Evolutionary conservation across 2,888 invertebrate species (phyloP).

Genomic region (Synanthedon andrenaeformis): DNA sequence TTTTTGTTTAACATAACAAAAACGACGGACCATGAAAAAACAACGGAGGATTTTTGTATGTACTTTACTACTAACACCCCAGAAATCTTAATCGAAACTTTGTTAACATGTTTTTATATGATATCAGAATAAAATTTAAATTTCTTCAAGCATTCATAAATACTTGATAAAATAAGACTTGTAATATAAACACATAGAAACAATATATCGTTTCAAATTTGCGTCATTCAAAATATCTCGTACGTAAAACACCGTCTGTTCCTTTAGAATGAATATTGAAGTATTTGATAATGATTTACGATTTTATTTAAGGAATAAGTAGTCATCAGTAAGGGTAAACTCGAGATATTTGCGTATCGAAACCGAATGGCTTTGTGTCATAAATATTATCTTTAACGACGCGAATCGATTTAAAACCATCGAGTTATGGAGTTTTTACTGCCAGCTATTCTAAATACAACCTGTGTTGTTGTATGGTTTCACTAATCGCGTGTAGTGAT

Average conservation of each 20-base stretch:
- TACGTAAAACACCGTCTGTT: constrained; percentile 9
- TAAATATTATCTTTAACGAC: not conserved
- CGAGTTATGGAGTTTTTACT: not conserved
- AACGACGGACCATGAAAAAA: no score
- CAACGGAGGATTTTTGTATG: no score
- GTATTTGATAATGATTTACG: constrained; percentile 1
- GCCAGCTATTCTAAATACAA: not conserved
- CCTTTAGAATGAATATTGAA: constrained; percentile 13
- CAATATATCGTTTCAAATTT: not conserved
- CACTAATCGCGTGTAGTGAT: no score
- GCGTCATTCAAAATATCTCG: not conserved
- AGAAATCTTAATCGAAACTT: no score
- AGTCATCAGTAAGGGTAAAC: not conserved
- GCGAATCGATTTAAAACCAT: not conserved
- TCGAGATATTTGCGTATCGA: not conserved
- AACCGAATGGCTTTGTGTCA: not conserved
- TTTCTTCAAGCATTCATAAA: no score
- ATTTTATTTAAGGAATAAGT: not conserved
- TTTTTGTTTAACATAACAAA: no score
- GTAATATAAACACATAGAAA: not conserved
- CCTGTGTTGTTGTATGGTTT: no score
- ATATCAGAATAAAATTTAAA: no score
- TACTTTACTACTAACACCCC: no score
- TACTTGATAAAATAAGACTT: not conserved
- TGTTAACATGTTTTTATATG: no score